A percentile compares a stretch with the other conserved stretches of the same genome.
These are phyloP conservation scores for Progne subis DNA, from an alignment of 2,113 vertebrate genomes.

Conservation along the genomic window DNA sequence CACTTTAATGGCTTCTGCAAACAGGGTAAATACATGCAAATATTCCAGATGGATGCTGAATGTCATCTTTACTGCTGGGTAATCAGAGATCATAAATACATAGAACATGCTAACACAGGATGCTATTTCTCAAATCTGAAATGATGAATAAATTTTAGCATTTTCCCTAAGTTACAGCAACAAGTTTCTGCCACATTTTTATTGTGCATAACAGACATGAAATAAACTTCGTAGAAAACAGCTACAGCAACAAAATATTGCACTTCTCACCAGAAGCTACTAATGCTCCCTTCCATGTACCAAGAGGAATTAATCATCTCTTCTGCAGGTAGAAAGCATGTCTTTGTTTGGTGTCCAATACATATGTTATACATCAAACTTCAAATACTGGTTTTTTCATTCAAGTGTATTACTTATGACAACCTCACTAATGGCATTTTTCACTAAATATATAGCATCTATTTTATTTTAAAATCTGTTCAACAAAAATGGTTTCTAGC, in stretches of 20 bases:
- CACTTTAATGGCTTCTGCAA: neutral
- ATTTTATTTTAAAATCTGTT: constrained; percentile 13
- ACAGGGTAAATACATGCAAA: neutral
- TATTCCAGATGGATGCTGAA: neutral
- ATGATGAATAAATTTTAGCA: neutral
- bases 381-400: constrained; percentile 44
- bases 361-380: constrained; percentile 26
- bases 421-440: constrained; percentile 47
- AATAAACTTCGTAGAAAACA: neutral
- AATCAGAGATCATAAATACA: neutral
- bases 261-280: constrained; percentile 43
- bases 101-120: neutral
- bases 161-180: constrained; percentile 23
- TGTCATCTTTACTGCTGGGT: neutral
- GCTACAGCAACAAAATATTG: constrained; percentile 32
- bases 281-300: constrained; percentile 26
- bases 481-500: neutral
- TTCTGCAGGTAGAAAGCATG: constrained; percentile 1
- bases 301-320: constrained; percentile 48
- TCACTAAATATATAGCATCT: constrained; percentile 22
- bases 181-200: constrained; percentile 4
- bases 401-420: constrained; percentile 55
- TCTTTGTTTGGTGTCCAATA: constrained; percentile 51
- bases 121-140: constrained; percentile 30
- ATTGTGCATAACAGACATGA: neutral